These are phyloP conservation scores for Noctua comes DNA, from an alignment of 2,888 invertebrate species.

Conservation along the genomic window DNA sequence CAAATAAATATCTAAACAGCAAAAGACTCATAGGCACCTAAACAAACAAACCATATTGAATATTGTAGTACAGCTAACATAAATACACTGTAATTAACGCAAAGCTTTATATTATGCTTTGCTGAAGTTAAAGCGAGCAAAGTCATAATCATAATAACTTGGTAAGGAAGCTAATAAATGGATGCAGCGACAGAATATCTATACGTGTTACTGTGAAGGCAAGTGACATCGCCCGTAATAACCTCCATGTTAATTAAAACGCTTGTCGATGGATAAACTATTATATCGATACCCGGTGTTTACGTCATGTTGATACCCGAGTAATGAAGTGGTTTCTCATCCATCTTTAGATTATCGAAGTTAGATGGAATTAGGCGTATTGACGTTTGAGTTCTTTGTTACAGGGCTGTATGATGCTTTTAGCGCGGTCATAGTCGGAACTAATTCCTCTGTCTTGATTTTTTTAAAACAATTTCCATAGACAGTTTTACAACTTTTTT, in stretches of 20 bases:
- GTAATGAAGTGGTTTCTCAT: slow-evolving; percentile 59
- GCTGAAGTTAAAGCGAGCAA: slow-evolving; percentile 60
- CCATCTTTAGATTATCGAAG: slow-evolving; percentile 23
- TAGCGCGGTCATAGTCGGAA: neutral
- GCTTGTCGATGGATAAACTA: slow-evolving; percentile 74
- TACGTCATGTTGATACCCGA: slow-evolving; percentile 54
- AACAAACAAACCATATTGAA: slow-evolving; percentile 28
- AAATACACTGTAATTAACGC: slow-evolving; percentile 56
- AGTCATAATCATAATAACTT: slow-evolving; percentile 69
- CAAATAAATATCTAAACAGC: neutral
- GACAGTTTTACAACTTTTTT: neutral
- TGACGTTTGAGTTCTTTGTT: neutral
- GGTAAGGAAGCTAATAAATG: slow-evolving; percentile 63
- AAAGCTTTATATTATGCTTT: slow-evolving; percentile 52
- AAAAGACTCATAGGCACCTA: neutral
- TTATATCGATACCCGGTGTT: slow-evolving; percentile 66
- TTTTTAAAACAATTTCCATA: neutral
- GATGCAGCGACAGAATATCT: slow-evolving; percentile 63
- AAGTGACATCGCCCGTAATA: slow-evolving; percentile 71
- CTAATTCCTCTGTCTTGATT: neutral
- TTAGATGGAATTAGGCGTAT: neutral
- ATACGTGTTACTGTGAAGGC: slow-evolving; percentile 62
- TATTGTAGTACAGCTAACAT: slow-evolving; percentile 28
- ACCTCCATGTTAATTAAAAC: slow-evolving; percentile 79
- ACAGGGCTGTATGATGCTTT: neutral